Evolutionary conservation across 92 coral and sea anemone species (phyloP), one percentile per base, ranked within the genome.

Genomic region (Ricordea florida): DNA sequence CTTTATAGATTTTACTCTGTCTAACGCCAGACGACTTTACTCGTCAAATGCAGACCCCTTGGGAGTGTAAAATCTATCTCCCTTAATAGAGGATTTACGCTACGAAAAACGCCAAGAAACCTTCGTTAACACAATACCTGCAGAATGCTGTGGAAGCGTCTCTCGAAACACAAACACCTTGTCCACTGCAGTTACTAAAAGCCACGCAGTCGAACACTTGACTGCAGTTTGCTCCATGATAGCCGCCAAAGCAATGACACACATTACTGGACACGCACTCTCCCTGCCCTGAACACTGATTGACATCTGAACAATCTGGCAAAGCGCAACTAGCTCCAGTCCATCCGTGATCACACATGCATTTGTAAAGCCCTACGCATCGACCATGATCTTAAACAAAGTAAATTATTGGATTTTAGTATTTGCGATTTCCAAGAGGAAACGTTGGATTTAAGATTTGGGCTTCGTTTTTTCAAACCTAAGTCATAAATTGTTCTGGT

Each of bases 281-380:
- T 5, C 93, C 93, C 25, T 88, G 84, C 7, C 93, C 93, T 8
- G 90, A 84, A 48, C 93, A 88, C 72, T 88, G 85, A 23, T 79
- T 61, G 29, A 84, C 79, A 16, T 18, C 68, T 31, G 30, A 17
- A 46, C 89, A 84, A 24, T 59, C 60, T 11, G 79, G 64, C 10
- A 67, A 66, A n/a, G 80, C 63, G 26, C 85, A 84, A 41, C 78
- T 72, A 6, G 76, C 49, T 30, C 89, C 89, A 10, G 87, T 72
- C 87, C 87, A 81, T 5, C 87, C 81, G 18, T 0, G 4, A 10
- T 45, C 32, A 26, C 87, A 81, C 42, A 46, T 43, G 11, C 87
- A 81, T 14, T 14, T 33, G 37, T 81, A 49, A 11, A 72, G 34
- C 18, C 51, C 49, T 21, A 69, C 87, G 38, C 87, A 81, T 20